Conservation (phyloP, 1,140 invertebrate genomes). For the Triops cancriformis region DNA sequence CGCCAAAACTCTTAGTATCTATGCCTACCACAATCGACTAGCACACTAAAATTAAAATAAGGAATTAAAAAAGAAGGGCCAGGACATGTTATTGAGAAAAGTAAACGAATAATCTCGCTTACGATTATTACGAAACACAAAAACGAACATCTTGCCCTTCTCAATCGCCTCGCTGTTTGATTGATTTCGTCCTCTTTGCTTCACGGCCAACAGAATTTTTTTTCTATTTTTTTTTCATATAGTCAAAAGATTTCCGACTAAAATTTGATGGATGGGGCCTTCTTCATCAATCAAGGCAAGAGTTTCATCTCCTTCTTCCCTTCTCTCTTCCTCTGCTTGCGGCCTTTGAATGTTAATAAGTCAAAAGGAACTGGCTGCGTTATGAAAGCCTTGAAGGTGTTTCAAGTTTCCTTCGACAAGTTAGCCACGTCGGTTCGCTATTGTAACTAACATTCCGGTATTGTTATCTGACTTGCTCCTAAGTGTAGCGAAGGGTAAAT, state of each 20-base stretch:
- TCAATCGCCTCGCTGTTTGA: no score
- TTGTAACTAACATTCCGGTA: neutral
- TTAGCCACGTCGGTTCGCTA: no score
- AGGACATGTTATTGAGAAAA: no score
- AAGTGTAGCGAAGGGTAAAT: slow-evolving; percentile 10
- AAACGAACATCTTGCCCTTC: no score
- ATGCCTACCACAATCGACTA: no score
- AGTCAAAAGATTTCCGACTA: neutral
- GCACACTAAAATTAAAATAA: no score
- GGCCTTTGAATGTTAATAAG: slow-evolving; percentile 2
- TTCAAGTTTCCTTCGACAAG: no score
- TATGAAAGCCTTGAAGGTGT: neutral
- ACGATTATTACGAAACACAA: no score
- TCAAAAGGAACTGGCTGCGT: neutral
- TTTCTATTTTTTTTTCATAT: neutral
- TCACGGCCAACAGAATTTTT: neutral
- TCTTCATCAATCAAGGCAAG: neutral
- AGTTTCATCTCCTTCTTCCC: neutral
- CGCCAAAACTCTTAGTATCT: no score
- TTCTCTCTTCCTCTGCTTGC: neutral
- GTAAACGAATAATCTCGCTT: no score
- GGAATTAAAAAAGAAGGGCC: no score
- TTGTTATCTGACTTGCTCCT: neutral
- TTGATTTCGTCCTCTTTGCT: neutral
- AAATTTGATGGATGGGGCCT: neutral